Evolutionary conservation across 2,888 invertebrate genomes (phyloP).

Genomic region (Archips crataeganus): DNA sequence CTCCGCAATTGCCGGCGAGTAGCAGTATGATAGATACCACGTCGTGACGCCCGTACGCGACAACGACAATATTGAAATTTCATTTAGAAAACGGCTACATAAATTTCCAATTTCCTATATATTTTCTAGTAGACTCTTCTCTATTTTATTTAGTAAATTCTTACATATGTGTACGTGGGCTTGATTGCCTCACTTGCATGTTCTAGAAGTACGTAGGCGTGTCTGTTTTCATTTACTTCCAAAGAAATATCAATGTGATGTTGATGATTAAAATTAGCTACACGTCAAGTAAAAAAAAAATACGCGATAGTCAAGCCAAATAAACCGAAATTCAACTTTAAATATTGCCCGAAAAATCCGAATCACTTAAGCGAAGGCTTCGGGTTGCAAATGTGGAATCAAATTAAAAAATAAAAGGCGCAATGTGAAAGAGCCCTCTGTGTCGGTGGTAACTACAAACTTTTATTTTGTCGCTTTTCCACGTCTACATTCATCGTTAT

Average conservation of each 20-base stretch:
- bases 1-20: slow-evolving; percentile 3
- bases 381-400: slow-evolving; percentile 22
- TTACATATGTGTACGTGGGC: no score
- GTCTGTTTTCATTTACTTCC: no score
- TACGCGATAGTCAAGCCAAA: no score
- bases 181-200: no score
- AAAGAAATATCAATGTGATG: no score
- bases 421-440: slow-evolving; percentile 24
- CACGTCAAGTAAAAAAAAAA: no score
- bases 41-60: neutral
- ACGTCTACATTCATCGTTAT: slow-evolving; percentile 50
- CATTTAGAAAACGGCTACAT: slow-evolving; percentile 8
- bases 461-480: slow-evolving; percentile 40
- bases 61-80: slow-evolving; percentile 11
- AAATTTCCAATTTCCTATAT: neutral
- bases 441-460: slow-evolving; percentile 21
- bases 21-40: neutral
- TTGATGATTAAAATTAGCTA: no score
- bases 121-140: no score
- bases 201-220: no score
- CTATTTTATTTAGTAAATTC: no score
- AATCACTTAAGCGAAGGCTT: slow-evolving; percentile 21
- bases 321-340: neutral
- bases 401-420: slow-evolving; percentile 27
- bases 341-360: no score